A percentile compares a stretch with the other conserved stretches of the same genome.
phyloP scores from a whole-genome alignment of 2,113 vertebrate species.

The Callaeas wilsoni region DNA sequence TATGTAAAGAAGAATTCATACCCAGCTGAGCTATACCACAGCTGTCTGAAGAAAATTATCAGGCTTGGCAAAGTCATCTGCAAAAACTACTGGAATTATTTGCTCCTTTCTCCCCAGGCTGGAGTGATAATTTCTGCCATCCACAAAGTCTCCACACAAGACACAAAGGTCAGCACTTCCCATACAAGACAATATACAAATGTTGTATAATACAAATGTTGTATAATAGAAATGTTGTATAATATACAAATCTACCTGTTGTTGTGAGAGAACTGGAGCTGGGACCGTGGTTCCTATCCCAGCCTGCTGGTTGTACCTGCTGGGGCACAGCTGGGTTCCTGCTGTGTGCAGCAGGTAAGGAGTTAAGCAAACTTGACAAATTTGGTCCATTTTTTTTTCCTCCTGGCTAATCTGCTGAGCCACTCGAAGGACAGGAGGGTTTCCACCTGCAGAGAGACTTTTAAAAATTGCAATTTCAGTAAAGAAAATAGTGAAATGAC shows the following conservation, averaged over 20 bases:
- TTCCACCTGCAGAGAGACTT: conserved; percentile 75
- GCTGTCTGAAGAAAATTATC: not conserved
- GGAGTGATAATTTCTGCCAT: not conserved
- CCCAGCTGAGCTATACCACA: not conserved
- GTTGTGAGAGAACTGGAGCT: conserved; percentile 50
- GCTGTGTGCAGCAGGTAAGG: conserved; percentile 63
- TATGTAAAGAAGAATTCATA: not conserved
- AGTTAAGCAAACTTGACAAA: conserved; percentile 79
- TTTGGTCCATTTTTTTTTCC: conserved; percentile 85
- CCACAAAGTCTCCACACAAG: not conserved
- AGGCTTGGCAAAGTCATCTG: not conserved
- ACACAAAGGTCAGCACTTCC: not conserved
- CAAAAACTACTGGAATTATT: not conserved
- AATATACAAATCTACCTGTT: conserved; percentile 29
- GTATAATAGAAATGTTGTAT: not conserved
- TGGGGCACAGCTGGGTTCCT: not conserved
- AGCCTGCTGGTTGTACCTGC: conserved; percentile 37
- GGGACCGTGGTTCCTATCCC: conserved; percentile 50
- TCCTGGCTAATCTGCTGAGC: conserved; percentile 81
- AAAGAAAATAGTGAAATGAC: not conserved
- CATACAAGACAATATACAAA: not conserved
- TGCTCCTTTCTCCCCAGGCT: not conserved
- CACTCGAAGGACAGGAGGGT: conserved; percentile 77
- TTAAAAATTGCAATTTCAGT: not conserved
- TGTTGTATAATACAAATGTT: not conserved